phyloP scores from a whole-genome alignment of 2,888 invertebrate genomes.

The Callinectes sapidus region DNA sequence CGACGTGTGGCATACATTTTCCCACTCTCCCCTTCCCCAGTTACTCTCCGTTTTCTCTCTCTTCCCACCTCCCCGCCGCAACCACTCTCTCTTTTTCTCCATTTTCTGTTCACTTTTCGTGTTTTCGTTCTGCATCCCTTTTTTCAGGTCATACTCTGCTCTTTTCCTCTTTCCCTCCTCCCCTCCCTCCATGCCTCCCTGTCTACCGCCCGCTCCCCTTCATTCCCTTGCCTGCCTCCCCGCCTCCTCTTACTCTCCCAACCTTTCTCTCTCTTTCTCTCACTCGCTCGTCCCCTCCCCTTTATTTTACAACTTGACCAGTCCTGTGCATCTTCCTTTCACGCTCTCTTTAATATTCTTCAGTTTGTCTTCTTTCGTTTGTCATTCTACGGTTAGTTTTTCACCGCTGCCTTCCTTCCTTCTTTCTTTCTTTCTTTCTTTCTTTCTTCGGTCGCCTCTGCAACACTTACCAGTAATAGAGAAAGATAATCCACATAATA shows the following conservation, averaged over 20 bases:
- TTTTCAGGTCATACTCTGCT: constrained; percentile 33
- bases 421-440: background rate
- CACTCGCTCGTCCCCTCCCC: constrained; percentile 19
- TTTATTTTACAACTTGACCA: constrained; percentile 13
- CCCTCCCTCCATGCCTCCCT: constrained; percentile 16
- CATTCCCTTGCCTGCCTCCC: constrained; percentile 7
- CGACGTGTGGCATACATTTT: constrained; percentile 31
- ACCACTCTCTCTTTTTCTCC: constrained; percentile 44
- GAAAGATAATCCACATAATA: background rate
- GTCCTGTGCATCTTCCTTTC: background rate
- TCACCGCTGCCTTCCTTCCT: background rate
- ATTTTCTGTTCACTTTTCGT: constrained; percentile 33
- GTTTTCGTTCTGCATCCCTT: constrained; percentile 17
- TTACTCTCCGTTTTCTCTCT: constrained; percentile 36
- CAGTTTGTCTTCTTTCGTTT: background rate
- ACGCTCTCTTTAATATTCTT: constrained; percentile 27
- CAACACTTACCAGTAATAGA: background rate
- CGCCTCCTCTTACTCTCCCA: constrained; percentile 1
- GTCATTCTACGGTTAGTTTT: background rate
- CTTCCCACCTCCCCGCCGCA: constrained; percentile 26
- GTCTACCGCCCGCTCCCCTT: background rate
- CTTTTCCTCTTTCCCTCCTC: constrained; percentile 6
- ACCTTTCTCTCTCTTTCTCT: constrained; percentile 26
- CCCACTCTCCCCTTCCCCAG: constrained; percentile 3
- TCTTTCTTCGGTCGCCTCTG: background rate